These are phyloP conservation scores for Drosophila seclusa DNA, from an alignment of 2,888 invertebrate genomes.

Conservation along the genomic window DNA sequence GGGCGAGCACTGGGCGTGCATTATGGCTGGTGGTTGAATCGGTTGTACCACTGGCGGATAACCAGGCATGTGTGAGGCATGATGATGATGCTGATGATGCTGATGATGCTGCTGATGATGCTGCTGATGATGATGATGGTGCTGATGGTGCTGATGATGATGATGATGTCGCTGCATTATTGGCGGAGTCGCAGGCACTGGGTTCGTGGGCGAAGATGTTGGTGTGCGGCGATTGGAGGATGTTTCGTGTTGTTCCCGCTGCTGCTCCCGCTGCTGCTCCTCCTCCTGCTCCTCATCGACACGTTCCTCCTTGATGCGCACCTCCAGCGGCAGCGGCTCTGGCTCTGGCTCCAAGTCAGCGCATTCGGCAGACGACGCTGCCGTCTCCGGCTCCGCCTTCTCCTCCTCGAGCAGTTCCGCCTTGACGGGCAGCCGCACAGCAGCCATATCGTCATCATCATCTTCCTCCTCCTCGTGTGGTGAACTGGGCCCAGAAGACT, in stretches of 20 bases:
- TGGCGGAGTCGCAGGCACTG: slow-evolving; percentile 12
- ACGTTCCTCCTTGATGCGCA: slow-evolving; percentile 83
- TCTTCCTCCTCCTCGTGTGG: slow-evolving; percentile 57
- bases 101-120: slow-evolving; percentile 26
- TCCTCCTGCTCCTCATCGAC: slow-evolving; percentile 55
- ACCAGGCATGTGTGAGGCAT: slow-evolving; percentile 27
- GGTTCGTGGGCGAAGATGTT: slow-evolving; percentile 33
- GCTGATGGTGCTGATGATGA: slow-evolving; percentile 32
- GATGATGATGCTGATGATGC: slow-evolving; percentile 1
- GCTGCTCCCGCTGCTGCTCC: slow-evolving; percentile 14
- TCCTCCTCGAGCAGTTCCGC: slow-evolving; percentile 70
- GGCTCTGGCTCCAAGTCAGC: slow-evolving; percentile 42
- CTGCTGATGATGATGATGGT: slow-evolving; percentile 8
- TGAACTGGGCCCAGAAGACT: slow-evolving; percentile 76
- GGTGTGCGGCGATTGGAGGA: slow-evolving; percentile 1
- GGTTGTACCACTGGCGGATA: slow-evolving; percentile 85
- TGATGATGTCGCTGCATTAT: slow-evolving; percentile 41
- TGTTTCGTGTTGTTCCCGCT: slow-evolving; percentile 11
- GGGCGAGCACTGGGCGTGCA: slow-evolving; percentile 85
- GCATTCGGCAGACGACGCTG: neutral
- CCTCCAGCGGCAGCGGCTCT: slow-evolving; percentile 65
- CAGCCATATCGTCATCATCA: slow-evolving; percentile 25
- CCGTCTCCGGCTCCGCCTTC: slow-evolving; percentile 2
- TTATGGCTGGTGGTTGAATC: slow-evolving; percentile 79
- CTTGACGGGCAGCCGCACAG: slow-evolving; percentile 56